Percentiles rank a stretch among this genome's conserved stretches.
These are phyloP conservation scores for Eurois occulta DNA, from an alignment of 2,888 invertebrate genomes.

Conservation along the genomic window DNA sequence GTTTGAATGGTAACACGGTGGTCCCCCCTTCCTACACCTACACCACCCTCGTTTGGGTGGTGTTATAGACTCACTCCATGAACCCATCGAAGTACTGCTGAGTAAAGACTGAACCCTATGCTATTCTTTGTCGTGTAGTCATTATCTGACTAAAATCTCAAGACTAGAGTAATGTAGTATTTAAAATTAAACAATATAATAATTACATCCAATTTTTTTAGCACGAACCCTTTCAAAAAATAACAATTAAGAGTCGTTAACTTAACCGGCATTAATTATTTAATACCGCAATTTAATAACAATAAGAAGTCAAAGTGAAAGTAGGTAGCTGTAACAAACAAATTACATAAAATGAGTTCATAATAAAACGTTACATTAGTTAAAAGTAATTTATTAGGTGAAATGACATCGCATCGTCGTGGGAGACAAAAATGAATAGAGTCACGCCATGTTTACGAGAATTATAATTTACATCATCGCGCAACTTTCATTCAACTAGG, in stretches of 20 bases:
- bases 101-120: background rate
- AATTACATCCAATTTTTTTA: slow-evolving; percentile 1
- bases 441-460: slow-evolving; percentile 80
- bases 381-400: slow-evolving; percentile 79
- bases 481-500: slow-evolving; percentile 81
- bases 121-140: background rate
- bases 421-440: slow-evolving; percentile 87
- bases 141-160: background rate
- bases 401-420: slow-evolving; percentile 82
- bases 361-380: slow-evolving; percentile 74
- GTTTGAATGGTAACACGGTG: background rate
- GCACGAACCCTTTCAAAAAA: slow-evolving; percentile 6
- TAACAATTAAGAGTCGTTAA: slow-evolving; percentile 26
- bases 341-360: slow-evolving; percentile 71
- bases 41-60: slow-evolving; percentile 3
- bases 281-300: slow-evolving; percentile 41
- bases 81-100: background rate
- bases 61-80: slow-evolving; percentile 3
- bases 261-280: slow-evolving; percentile 22
- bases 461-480: slow-evolving; percentile 79
- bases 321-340: slow-evolving; percentile 61
- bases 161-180: background rate
- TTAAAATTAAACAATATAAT: background rate
- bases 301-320: slow-evolving; percentile 69
- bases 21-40: background rate